These are phyloP conservation scores for Oscarella lobularis DNA, from an alignment of 37 sponge, comb jelly and placozoan genomes.

Conservation along the genomic window DNA sequence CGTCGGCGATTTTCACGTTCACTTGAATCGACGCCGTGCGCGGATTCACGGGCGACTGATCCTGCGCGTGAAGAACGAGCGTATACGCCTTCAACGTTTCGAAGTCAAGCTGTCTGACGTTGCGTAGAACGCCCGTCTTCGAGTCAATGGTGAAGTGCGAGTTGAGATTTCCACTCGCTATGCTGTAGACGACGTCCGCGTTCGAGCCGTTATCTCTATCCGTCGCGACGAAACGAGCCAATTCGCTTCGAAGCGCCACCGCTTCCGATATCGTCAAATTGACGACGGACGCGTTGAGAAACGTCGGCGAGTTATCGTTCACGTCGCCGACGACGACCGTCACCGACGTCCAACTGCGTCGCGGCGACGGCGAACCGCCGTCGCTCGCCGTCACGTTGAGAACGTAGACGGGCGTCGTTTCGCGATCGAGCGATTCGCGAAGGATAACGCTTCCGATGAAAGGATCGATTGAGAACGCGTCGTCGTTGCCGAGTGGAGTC, in stretches of 20 bases:
- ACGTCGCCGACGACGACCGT: neutral
- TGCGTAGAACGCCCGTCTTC: neutral
- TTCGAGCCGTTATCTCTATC: neutral
- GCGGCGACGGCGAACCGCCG: neutral
- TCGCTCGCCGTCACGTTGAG: neutral
- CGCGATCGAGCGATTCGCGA: neutral
- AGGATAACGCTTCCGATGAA: neutral
- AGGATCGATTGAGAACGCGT: neutral
- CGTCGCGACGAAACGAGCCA: neutral
- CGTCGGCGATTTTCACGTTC: neutral
- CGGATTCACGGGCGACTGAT: neutral
- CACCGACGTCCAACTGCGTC: neutral
- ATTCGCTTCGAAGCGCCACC: neutral
- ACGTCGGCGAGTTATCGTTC: neutral
- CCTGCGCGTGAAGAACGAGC: neutral
- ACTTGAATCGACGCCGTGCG: neutral
- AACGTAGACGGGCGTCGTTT: neutral
- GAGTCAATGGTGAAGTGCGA: neutral
- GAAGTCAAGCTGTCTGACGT: neutral
- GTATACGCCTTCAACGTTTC: neutral
- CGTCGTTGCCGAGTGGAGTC: conserved; percentile 1
- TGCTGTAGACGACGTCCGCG: neutral
- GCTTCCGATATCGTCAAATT: neutral
- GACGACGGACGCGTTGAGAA: neutral
- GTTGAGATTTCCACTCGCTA: neutral